Evolutionary conservation across 1,140 invertebrate species (phyloP), one percentile per base, ranked within the genome.

Genomic region (Colletes gigas): DNA sequence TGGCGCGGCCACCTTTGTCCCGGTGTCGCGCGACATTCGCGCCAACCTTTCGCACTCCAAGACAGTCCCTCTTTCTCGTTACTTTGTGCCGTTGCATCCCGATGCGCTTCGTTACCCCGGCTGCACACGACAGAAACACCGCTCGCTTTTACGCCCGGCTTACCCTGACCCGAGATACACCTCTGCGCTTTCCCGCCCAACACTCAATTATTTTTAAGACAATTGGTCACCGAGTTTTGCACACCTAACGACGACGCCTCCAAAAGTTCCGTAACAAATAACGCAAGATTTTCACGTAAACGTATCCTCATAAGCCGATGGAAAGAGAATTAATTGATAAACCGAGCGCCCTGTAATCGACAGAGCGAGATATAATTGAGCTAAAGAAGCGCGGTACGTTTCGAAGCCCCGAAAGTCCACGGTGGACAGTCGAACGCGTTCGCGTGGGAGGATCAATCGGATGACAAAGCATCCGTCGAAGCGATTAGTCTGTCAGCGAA

Each of bases 81-180:
- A 59, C 60, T 67, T 67, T 67, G 71, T 67, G 44, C 78, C 41
- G 70, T 79, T 79, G 68, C 68, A 47, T 72, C 77, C 19, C 77
- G 60, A 50, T 41, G 69, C 71, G 54, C 54, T 62, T 66, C 78
- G 78, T 80, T 80, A 74, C 62, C 17, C 17, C 3, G 4, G 2
- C 19, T 5, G 19, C 19, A 52, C 41, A 41, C 62, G 50, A 50
- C 71, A 19, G 68, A 65, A 66, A 59, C 62, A 62, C 14, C n/a
- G 41, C 52, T 5, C 71, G 71, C 54, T 80, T 80, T 80, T 80
- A 73, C 71, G 60, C 59, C 6, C 63, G 19, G 60, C 50, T 66
- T 54, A 1, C 50, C 17, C 30, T 9, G 17, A 14, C 8, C 41
- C 44, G 41, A 71, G 12, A 44, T 59, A 50, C 55, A 15, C 47